Evolutionary conservation across 2,113 vertebrate genomes (phyloP).

Genomic region (Phainopepla nitens): DNA sequence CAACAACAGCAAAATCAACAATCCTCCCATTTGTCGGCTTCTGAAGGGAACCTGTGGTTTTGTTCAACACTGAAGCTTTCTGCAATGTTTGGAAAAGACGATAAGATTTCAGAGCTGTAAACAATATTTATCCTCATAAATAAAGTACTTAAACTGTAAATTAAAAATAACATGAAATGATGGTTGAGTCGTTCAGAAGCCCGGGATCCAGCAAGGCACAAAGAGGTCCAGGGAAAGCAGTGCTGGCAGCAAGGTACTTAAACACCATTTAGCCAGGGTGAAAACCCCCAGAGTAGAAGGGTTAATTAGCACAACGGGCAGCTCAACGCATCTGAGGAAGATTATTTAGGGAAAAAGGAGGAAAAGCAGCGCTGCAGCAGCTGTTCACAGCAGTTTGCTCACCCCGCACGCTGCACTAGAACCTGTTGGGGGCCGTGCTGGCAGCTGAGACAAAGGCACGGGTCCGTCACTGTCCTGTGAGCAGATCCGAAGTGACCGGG

Average conservation of each 20-base stretch:
- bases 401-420: rapidly evolving
- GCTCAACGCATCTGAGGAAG: background rate
- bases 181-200: background rate
- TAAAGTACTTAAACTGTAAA: background rate
- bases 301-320: background rate
- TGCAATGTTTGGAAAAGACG: background rate
- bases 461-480: background rate
- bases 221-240: background rate
- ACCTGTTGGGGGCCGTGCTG: background rate
- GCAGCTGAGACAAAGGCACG: background rate
- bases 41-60: background rate
- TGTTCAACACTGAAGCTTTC: background rate
- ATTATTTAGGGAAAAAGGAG: rapidly evolving
- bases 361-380: background rate
- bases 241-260: background rate
- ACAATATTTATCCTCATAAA: background rate
- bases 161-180: background rate
- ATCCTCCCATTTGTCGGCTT: rapidly evolving
- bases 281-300: background rate
- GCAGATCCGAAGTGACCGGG: background rate
- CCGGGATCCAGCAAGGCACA: background rate
- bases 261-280: background rate
- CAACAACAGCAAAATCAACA: background rate
- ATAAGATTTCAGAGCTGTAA: background rate
- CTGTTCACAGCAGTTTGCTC: background rate